These are phyloP conservation scores for Zosterops japonicus DNA, from an alignment of 2,113 vertebrate genomes.

Conservation along the genomic window DNA sequence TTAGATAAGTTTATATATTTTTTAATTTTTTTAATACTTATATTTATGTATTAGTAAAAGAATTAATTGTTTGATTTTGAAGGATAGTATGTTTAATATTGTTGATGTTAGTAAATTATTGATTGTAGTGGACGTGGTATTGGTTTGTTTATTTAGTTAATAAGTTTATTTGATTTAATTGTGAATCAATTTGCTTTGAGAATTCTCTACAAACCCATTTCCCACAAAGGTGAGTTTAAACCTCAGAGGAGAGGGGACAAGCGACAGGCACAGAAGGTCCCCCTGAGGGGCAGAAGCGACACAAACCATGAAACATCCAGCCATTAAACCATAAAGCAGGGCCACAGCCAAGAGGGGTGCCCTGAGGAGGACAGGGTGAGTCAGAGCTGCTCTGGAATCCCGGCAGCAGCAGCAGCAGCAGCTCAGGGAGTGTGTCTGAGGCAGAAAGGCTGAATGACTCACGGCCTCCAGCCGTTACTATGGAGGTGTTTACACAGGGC, in stretches of 20 bases:
- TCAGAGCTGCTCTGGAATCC: not conserved
- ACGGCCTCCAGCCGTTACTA: not conserved
- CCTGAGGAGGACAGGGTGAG: not conserved
- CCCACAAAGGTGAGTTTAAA: not conserved
- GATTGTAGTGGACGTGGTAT: too few species aligned
- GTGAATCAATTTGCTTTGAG: too few species aligned
- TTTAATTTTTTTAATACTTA: too few species aligned
- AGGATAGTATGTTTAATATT: too few species aligned
- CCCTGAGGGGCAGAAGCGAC: not conserved
- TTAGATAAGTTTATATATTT: too few species aligned
- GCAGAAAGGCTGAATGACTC: not conserved
- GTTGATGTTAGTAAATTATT: too few species aligned
- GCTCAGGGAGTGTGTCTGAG: not conserved
- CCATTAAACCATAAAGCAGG: not conserved
- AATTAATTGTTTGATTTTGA: too few species aligned
- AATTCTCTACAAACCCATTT: too few species aligned
- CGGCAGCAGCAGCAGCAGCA: not conserved
- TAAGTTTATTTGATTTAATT: too few species aligned
- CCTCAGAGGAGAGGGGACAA: not conserved
- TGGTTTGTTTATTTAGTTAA: too few species aligned
- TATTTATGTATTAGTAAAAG: too few species aligned
- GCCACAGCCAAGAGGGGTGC: accelerated
- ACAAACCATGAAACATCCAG: not conserved
- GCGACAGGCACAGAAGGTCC: not conserved
- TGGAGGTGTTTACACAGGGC: not conserved